Evolutionary conservation across 2,113 vertebrate species (phyloP), one percentile per base, ranked within the genome.

Genomic region (Pedetes capensis): DNA sequence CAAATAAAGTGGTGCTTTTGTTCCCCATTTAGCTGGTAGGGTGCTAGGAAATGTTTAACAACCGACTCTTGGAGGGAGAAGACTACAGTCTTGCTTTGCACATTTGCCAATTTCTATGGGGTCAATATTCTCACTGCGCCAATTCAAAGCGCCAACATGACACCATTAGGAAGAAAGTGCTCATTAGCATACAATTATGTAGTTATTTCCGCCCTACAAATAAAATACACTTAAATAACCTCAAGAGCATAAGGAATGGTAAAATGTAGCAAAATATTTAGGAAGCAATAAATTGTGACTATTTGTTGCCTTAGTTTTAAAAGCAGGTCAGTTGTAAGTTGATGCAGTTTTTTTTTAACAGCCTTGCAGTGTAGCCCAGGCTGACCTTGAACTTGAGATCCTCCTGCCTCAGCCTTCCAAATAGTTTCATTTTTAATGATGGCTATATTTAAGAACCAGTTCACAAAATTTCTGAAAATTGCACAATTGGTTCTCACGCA

Each of bases 281-380:
- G 80, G 47, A 49, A 69, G 5, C 10, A 17, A 22, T 69, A 64
- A 49, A 61, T 82, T 89, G n/a, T 83, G 22, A 87, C 27, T 25
- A 42, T 88, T 34, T 80, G 5, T 78, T 47, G 68, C 25, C 47
- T 79, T 86, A 9, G 14, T 95, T 88, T 74, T 91, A 75, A 93
- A 69, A 75, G 51, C 1, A 82, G 29, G 37, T 53, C 32, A 57
- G 51, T 25, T 53, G 37, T 68, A 71, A 83, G 59, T 69, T 85
- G 71, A 55, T 18, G 20, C 13, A 59, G 27, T 59, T 80, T 59
- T 39, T 59, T 25, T 8, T 37, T 80, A 17, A 61, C 27, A 9
- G 59, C 5, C 6, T 61, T 8, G n/a, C n/a, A n/a, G 18, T 39
- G 55, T 37, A 11, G 55, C 39, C 59, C 78, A 42, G 53, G 37